Evolutionary conservation across 2,888 invertebrate species (phyloP).

Genomic region (Leptinotarsa peninsularis): DNA sequence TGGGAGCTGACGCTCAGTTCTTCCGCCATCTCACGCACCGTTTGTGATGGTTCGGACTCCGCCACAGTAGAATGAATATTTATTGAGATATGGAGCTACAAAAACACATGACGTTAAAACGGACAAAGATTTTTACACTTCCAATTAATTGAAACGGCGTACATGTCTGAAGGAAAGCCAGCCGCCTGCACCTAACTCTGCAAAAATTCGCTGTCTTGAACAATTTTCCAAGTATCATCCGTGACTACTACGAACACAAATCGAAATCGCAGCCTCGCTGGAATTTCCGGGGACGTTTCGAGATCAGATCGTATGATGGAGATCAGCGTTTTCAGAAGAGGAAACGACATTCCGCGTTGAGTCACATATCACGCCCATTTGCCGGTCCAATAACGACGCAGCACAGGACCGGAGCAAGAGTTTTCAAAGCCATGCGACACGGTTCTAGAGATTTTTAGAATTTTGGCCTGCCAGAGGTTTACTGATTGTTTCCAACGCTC

Average conservation of each 20-base stretch:
- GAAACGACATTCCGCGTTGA: conserved; percentile 25
- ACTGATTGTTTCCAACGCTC: too few relatives aligned
- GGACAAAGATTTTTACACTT: too few relatives aligned
- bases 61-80: too few relatives aligned
- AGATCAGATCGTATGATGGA: not conserved
- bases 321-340: conserved; percentile 31
- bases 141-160: not conserved
- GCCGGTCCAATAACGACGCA: not conserved
- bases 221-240: conserved; percentile 29
- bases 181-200: conserved; percentile 7
- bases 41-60: too few relatives aligned
- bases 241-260: conserved; percentile 22
- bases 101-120: too few relatives aligned
- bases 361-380: conserved; percentile 5
- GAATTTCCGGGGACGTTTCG: conserved; percentile 28
- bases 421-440: not conserved
- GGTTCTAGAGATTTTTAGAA: too few relatives aligned
- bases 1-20: too few relatives aligned
- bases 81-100: too few relatives aligned
- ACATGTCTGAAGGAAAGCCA: not conserved
- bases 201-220: conserved; percentile 21
- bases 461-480: too few relatives aligned
- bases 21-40: too few relatives aligned
- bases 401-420: conserved; percentile 9
- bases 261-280: conserved; percentile 17